Percentiles rank a stretch among this genome's conserved stretches.
phyloP scores from a whole-genome alignment of 2,113 vertebrate species.

The Pelvicachromis taeniatus region DNA sequence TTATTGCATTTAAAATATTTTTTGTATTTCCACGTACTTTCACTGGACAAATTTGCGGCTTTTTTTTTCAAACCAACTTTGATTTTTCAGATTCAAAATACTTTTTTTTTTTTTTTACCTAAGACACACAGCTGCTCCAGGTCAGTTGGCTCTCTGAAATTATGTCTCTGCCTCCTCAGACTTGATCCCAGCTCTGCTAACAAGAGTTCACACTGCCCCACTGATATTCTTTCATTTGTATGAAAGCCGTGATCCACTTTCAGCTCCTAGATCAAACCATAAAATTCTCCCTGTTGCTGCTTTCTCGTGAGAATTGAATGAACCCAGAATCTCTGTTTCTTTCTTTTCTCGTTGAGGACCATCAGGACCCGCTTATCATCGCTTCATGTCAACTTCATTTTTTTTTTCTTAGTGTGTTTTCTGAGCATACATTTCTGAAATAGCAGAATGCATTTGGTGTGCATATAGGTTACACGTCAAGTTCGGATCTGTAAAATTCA shows the following conservation, averaged over 20 bases:
- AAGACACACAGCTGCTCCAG: not conserved
- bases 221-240: not conserved
- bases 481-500: accelerated
- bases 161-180: not conserved
- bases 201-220: not conserved
- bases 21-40: not conserved
- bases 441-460: not conserved
- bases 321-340: not conserved
- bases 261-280: not conserved
- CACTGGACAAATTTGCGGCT: accelerated
- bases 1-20: not conserved
- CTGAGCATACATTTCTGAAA: not conserved
- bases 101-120: not conserved
- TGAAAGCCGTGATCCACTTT: not conserved
- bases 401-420: not conserved
- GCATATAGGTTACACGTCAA: not conserved
- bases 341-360: not conserved
- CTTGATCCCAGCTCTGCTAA: not conserved
- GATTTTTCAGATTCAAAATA: not conserved
- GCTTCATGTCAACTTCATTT: accelerated
- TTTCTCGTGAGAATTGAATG: not conserved
- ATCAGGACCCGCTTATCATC: not conserved
- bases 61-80: not conserved
- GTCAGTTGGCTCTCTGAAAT: not conserved
- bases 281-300: not conserved